Conservation (phyloP, 2,888 invertebrate species). For the Arctia plantaginis region DNA sequence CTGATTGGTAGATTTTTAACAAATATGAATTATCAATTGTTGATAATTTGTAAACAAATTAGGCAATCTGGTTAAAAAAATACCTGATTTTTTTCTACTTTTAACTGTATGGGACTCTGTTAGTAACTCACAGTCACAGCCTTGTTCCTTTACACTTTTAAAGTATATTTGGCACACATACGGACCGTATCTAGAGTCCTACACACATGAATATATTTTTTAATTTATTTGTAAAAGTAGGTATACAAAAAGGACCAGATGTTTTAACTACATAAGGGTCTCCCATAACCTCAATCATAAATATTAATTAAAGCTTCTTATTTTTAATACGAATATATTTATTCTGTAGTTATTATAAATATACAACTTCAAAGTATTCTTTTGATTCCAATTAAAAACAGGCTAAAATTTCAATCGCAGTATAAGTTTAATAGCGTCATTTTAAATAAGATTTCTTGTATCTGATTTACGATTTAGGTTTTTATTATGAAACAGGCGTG, state of each 20-base stretch:
- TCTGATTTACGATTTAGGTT: conserved; percentile 66
- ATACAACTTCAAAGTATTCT: background rate
- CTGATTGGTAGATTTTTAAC: background rate
- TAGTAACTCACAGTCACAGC: background rate
- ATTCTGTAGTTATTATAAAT: background rate
- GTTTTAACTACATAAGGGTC: background rate
- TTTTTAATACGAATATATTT: background rate
- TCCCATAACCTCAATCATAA: background rate
- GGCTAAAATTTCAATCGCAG: conserved; percentile 61
- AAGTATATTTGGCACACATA: background rate
- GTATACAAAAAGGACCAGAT: background rate
- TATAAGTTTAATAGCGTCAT: conserved; percentile 60
- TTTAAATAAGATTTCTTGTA: conserved; percentile 69
- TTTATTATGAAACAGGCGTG: conserved; percentile 72
- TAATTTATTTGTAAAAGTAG: background rate
- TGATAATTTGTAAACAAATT: background rate
- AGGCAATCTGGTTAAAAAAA: background rate
- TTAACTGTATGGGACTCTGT: background rate
- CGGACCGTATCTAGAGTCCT: background rate
- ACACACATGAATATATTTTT: background rate
- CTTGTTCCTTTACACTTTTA: background rate
- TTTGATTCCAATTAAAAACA: conserved; percentile 44
- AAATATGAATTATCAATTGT: background rate
- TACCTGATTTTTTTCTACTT: background rate
- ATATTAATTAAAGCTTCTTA: background rate